Conservation (phyloP, 2,888 invertebrate genomes). For the Leucozona laternaria region DNA sequence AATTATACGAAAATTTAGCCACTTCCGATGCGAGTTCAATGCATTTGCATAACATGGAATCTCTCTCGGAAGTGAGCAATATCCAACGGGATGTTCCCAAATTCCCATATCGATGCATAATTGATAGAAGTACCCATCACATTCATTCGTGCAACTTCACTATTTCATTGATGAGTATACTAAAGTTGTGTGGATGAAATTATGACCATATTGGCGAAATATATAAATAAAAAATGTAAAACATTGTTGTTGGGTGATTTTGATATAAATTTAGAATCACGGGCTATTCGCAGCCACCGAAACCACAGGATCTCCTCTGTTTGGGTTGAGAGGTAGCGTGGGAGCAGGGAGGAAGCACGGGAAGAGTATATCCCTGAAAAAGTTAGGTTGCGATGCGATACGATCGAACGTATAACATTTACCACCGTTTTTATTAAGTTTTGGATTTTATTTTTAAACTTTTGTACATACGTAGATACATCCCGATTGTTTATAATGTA, state of each 20-base stretch:
- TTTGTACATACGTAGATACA: neutral
- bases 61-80: conserved; percentile 38
- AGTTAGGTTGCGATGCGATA: conserved; percentile 9
- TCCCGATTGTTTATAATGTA: conserved; percentile 15
- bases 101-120: conserved; percentile 30
- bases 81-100: conserved; percentile 38
- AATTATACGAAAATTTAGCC: conserved; percentile 49
- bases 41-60: conserved; percentile 41
- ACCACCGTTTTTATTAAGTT: neutral
- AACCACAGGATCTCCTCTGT: conserved; percentile 46
- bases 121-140: conserved; percentile 10
- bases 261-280: conserved; percentile 8
- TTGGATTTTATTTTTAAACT: neutral
- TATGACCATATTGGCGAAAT: conserved; percentile 30
- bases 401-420: conserved; percentile 33
- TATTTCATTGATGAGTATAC: no score
- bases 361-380: neutral
- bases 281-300: neutral
- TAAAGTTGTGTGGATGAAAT: conserved; percentile 10
- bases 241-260: conserved; percentile 28
- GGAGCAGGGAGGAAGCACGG: neutral
- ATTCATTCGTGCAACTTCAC: neutral
- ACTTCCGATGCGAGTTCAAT: conserved; percentile 52
- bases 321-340: no score
- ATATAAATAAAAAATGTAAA: conserved; percentile 21